Evolutionary conservation across 2,113 vertebrate genomes (phyloP), one percentile per base, ranked within the genome.

Genomic region (Pristiophorus japonicus): DNA sequence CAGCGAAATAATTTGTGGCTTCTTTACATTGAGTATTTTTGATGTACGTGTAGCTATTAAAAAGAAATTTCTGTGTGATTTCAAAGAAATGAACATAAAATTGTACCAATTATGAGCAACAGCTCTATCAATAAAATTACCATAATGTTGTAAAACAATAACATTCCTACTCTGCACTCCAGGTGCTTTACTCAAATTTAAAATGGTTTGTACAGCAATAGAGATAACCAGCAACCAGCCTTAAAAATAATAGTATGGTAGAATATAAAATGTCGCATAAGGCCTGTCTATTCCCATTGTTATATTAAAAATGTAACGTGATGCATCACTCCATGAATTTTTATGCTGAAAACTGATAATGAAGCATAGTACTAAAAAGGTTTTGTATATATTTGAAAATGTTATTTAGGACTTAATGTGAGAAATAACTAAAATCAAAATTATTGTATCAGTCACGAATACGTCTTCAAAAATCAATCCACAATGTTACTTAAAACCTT

Each of bases 161-260:
- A 42, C 38, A 90, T 96, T 96, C 97, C 96, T 97, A 96, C 96
- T 97, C 88, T 97, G 97, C 97, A 98, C 97, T 96, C 96, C 97
- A 97, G 97, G 97, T 98, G 98, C 98, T 97, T 97, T 75, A 85
- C 47, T 95, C 97, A 94, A 67, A 70, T 94, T 94, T 70, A 94
- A 24, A 94, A 42, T 94, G 93, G 66, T 94, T 67, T 94, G 45
- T 94, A 73, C 93, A 94, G 42, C 12, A 47, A 34, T 7, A 70
- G 93, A 94, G 63, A 94, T 14, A 94, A 94, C 34, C 93, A 94
- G 16, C 65, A 67, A 70, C 55, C 59, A 63, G 62, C 45, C 66
- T 70, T 94, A 94, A 73, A 94, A 73, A 51, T 42, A 70, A 51
- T 27, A 73, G 42, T 11, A 94, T 14, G 62, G 42, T 66, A 65